phyloP scores from a whole-genome alignment of 53 echinoderm and acorn worm genomes.

The Arbacia lixula region DNA sequence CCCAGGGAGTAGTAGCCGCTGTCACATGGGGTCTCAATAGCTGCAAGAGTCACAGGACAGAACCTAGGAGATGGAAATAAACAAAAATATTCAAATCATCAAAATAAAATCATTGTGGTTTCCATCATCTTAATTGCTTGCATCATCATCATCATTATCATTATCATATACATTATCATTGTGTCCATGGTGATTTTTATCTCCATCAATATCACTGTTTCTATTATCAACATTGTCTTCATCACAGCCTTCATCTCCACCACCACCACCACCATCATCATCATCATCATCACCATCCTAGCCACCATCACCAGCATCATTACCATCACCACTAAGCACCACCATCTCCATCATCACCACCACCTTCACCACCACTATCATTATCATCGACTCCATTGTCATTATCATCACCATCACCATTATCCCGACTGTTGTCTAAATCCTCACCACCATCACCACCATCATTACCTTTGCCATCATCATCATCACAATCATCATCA shows the following conservation, averaged over 20 bases:
- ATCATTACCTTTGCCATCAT: too few relatives aligned
- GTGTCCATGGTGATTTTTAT: too few relatives aligned
- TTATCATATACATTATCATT: too few relatives aligned
- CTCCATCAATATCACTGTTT: too few relatives aligned
- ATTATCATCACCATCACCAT: conserved; percentile 20
- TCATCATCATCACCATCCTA: neutral
- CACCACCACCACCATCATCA: neutral
- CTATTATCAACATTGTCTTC: too few relatives aligned
- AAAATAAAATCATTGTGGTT: neutral
- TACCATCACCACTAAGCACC: too few relatives aligned
- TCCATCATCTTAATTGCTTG: too few relatives aligned
- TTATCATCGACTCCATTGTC: neutral
- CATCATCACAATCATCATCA: conserved; percentile 19
- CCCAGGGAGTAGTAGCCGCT: conserved; percentile 78
- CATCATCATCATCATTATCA: too few relatives aligned
- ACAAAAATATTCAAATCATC: neutral
- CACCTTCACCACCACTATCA: conserved; percentile 28
- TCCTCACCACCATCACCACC: conserved; percentile 3
- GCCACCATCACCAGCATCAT: neutral
- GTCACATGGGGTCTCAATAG: conserved; percentile 58
- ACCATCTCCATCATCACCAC: neutral
- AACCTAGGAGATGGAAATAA: conserved; percentile 58
- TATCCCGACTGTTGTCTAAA: neutral
- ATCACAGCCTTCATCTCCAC: too few relatives aligned
- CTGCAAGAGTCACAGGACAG: conserved; percentile 73